Evolutionary conservation across 2,797 vertebrate genomes (phyloP), one percentile per base, ranked within the genome.

Genomic region (Notolabrus celidotus): DNA sequence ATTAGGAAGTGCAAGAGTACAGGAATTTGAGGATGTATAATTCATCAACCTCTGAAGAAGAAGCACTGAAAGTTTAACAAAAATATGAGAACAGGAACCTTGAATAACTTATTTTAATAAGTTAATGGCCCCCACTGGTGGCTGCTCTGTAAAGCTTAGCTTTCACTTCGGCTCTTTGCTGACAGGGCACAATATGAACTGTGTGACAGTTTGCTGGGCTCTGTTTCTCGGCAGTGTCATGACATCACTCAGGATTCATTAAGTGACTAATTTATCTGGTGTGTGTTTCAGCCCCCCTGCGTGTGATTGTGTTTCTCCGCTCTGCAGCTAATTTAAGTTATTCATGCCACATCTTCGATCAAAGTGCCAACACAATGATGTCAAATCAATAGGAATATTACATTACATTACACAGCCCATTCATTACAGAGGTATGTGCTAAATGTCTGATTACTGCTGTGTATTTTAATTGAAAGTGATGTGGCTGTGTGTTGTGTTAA

Each of bases 401-500:
- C 42, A 46, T 17, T 41, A 12, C 33, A 72, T 69, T 57, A 66
- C 45, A 56, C n/a, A 22, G 19, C 12, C 56, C 46, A 67, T 67
- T 67, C 43, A 55, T 71, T 64, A 38, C 20, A 46, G 7, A 53
- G 41, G 14, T 46, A 41, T 72, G 42, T 49, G 31, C 55, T 63
- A 71, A 46, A 69, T 58, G 51, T 60, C 45, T 56, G 43, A 46
- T 53, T 31, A 43, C 19, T 34, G 25, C 33, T 43, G 43, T 52
- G 23, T 70, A 6, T 71, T 70, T 63, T 62, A 65, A 67, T 65
- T 63, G 49, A 50, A 60, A 65, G 41, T 46, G 45, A 65, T 31
- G 20, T 25, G 49, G 14, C 29, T 41, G 15, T 39, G 42, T 33
- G 42, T 29, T 46, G 58, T 19, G 20, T 53, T 50, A 4, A 54